These are phyloP conservation scores for Tachina grossa DNA, from an alignment of 2,888 invertebrate species.

Conservation along the genomic window DNA sequence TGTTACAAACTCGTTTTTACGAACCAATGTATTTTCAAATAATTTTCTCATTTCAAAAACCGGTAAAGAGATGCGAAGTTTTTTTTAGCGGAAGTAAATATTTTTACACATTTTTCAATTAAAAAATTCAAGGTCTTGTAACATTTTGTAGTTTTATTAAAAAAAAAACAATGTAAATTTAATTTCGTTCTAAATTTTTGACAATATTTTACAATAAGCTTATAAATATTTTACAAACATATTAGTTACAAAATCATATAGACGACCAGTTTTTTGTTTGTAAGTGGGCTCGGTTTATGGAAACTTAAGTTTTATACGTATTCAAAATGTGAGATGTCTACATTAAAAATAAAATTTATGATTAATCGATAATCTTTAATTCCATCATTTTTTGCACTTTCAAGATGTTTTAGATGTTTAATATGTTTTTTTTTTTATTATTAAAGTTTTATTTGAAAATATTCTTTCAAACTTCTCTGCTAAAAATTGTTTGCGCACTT, in stretches of 20 bases:
- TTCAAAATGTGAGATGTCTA: constrained; percentile 24
- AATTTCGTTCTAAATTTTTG: constrained; percentile 13
- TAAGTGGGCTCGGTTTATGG: constrained; percentile 59
- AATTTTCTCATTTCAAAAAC: constrained; percentile 19
- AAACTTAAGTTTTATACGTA: constrained; percentile 32
- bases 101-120: constrained; percentile 8
- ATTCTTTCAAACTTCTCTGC: no score
- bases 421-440: no score
- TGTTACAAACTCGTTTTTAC: constrained; percentile 9
- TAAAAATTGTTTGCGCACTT: no score
- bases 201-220: constrained; percentile 30
- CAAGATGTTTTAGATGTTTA: not conserved
- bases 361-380: not conserved
- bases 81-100: constrained; percentile 34
- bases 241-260: constrained; percentile 30
- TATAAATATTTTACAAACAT: constrained; percentile 14
- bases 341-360: constrained; percentile 48
- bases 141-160: not conserved
- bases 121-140: constrained; percentile 8
- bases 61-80: constrained; percentile 15
- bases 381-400: not conserved
- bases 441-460: no score
- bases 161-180: constrained; percentile 2
- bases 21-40: not conserved
- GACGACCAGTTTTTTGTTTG: constrained; percentile 40